A percentile compares a stretch with the other conserved stretches of the same genome.
phyloP scores from a whole-genome alignment of 2,888 invertebrate species.

The Caenorhabditis uteleia region DNA sequence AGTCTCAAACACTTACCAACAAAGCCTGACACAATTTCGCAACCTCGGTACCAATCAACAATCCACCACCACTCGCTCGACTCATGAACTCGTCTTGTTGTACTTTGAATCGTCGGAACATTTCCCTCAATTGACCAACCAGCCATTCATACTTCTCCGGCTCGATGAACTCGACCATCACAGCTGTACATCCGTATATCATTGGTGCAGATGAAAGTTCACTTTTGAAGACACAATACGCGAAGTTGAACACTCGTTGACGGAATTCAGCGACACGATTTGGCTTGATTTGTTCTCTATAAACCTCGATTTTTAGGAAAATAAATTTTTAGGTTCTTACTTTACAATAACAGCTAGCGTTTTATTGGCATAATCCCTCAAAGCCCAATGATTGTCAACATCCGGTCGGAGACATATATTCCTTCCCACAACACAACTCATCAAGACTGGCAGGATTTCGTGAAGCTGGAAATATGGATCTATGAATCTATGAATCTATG shows the following conservation, averaged over 20 bases:
- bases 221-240: constrained; percentile 10
- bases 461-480: constrained; percentile 51
- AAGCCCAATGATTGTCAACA: constrained; percentile 52
- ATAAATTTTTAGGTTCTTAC: constrained; percentile 11
- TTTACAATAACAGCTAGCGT: constrained; percentile 38
- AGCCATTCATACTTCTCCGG: constrained; percentile 5
- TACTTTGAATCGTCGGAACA: no score
- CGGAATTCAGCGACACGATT: constrained; percentile 3
- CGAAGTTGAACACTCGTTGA: constrained; percentile 13
- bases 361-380: constrained; percentile 48
- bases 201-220: constrained; percentile 19
- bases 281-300: constrained; percentile 20
- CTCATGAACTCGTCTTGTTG: no score
- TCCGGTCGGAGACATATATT: constrained; percentile 44
- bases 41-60: no score
- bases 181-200: constrained; percentile 32
- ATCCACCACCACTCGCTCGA: no score
- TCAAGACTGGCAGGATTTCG: constrained; percentile 45
- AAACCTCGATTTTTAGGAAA: background rate
- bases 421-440: constrained; percentile 46
- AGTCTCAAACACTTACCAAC: no score
- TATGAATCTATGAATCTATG: no score
- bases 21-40: no score
- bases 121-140: constrained; percentile 5
- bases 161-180: constrained; percentile 21